Evolutionary conservation across 2,113 vertebrate genomes (phyloP).

Genomic region (Leptocoma aspasia): DNA sequence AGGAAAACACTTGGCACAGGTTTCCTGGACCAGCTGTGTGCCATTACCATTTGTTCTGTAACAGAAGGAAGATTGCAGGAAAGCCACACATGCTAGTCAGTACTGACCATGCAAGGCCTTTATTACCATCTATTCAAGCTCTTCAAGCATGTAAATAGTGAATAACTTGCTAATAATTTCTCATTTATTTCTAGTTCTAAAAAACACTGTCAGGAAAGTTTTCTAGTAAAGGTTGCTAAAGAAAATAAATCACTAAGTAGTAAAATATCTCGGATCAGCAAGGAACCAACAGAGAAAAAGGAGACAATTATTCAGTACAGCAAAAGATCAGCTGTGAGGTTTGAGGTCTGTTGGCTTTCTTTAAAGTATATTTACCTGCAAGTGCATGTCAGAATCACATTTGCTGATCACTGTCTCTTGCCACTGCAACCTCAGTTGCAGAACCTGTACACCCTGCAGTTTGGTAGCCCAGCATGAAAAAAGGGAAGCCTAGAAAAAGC

Average conservation of each 20-base stretch:
- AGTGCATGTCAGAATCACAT: background rate
- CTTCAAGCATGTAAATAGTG: background rate
- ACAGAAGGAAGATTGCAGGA: background rate
- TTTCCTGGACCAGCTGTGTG: background rate
- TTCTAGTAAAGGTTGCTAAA: background rate
- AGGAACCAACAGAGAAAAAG: background rate
- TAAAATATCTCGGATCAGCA: background rate
- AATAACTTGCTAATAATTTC: background rate
- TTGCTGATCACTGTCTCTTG: background rate
- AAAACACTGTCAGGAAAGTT: background rate
- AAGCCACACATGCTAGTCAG: background rate
- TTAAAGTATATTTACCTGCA: background rate
- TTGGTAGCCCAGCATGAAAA: background rate
- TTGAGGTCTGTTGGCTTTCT: background rate
- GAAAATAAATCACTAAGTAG: background rate
- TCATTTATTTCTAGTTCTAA: background rate
- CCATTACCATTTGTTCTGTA: background rate
- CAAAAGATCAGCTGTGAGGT: background rate
- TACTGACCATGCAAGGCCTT: background rate
- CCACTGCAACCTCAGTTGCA: background rate
- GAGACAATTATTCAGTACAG: background rate
- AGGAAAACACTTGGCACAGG: background rate
- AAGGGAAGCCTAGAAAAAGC: constrained; percentile 31
- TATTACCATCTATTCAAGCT: background rate
- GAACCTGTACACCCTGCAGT: background rate